Evolutionary conservation across 2,113 vertebrate genomes (phyloP), one percentile per base, ranked within the genome.

Genomic region (Hiodon alosoides): DNA sequence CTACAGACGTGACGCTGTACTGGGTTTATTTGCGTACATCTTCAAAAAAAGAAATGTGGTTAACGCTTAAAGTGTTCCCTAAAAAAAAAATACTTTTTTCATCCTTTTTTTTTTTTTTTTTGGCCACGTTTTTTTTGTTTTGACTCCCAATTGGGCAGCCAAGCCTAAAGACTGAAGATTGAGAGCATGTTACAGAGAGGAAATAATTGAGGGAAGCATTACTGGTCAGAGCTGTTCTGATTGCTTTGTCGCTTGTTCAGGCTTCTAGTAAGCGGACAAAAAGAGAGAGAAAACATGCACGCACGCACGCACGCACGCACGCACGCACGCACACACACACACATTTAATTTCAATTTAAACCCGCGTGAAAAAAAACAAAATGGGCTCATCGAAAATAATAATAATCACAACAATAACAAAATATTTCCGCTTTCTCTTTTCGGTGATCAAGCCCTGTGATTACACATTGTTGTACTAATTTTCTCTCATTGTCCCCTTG

Each of bases 11-110:
- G 3, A 68, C 53, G 57, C 53, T 69, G 47, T n/a, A 7, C 74
- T 73, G 72, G 69, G 10, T 54, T 10, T 79, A 91, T 91, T 90
- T 90, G 87, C 86, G 76, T 92, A 83, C 3, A 72, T 79, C 73
- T 77, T 87, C 85, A 83, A 84, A 86, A 87, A 84, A 88, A 84
- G 72, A 71, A n/a, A 31, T 52, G 11, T 74, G 17, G 48, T 52
- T 9, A 51, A 57, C 13, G 5, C 50, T 54, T 14, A 50, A 68
- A 54, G 11, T 48, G 4, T 67, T 48, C 54, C 55, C 46, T 17
- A 64, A 46, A 64, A 75, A 11, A 59, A 50, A 57, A 8, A 47
- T 47, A 7, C 11, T 60, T 11, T 2, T 69, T 14, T 52, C 9
- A 9, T 59, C 14, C 7, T 11, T 59, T 4, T 16, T 7, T 51